Conservation (phyloP, 2,797 vertebrate genomes). For the Paratrypauchen microcephalus region DNA sequence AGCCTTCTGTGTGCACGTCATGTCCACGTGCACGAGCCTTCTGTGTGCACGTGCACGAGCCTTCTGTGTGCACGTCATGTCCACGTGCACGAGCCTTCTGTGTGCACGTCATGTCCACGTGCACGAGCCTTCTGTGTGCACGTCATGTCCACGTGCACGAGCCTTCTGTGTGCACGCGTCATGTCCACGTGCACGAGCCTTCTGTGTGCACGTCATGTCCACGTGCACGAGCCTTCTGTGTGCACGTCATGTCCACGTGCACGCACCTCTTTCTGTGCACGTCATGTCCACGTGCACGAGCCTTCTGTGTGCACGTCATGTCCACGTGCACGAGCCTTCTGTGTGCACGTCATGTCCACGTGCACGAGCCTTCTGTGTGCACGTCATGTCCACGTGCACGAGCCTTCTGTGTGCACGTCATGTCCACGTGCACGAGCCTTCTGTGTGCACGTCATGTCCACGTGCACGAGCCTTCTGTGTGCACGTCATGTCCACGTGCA, state of each 20-base stretch:
- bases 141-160: constrained; percentile 18
- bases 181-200: not conserved
- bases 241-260: constrained; percentile 19
- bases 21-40: constrained; percentile 19
- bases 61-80: constrained; percentile 17
- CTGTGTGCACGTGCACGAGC: constrained; percentile 1
- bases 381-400: constrained; percentile 17
- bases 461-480: constrained; percentile 13
- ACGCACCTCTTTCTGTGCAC: constrained; percentile 4
- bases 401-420: constrained; percentile 7
- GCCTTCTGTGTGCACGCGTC: constrained; percentile 5
- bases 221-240: constrained; percentile 27
- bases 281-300: not conserved
- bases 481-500: constrained; percentile 6
- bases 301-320: constrained; percentile 15
- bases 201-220: not conserved
- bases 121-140: constrained; percentile 27
- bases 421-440: not conserved
- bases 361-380: constrained; percentile 30
- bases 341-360: not conserved
- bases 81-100: constrained; percentile 2
- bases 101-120: constrained; percentile 2
- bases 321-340: constrained; percentile 2
- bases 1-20: constrained; percentile 20
- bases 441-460: constrained; percentile 14